Conservation (phyloP, 2,797 vertebrate genomes). For the Poecilia wingei region DNA sequence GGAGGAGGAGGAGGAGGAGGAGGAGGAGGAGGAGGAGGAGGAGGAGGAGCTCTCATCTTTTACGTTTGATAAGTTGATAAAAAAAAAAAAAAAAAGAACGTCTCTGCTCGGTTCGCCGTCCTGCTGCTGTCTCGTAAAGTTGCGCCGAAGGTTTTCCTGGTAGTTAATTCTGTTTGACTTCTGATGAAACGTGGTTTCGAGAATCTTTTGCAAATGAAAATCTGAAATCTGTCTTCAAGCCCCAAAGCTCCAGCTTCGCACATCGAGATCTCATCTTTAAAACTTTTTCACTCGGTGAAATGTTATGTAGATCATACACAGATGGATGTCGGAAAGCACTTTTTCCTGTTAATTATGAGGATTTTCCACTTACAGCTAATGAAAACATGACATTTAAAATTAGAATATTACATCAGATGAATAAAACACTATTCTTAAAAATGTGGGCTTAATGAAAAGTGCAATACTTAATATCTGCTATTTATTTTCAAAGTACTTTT, state of each 20-base stretch:
- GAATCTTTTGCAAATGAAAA: no score
- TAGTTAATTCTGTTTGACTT: no score
- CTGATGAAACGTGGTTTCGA: no score
- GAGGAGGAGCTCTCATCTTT: not conserved
- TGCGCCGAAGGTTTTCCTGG: no score
- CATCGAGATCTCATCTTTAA: no score
- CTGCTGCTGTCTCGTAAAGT: not conserved
- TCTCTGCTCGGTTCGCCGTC: not conserved
- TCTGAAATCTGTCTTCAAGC: no score
- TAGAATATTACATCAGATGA: not conserved
- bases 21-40: not conserved
- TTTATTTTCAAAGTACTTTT: no score
- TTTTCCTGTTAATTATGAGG: not conserved
- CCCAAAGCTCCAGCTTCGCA: no score
- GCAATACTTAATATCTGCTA: not conserved
- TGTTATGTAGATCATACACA: not conserved
- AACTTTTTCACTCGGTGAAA: not conserved
- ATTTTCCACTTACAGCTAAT: not conserved
- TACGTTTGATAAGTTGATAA: not conserved
- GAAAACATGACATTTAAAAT: not conserved
- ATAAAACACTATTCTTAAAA: not conserved
- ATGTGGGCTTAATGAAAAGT: no score
- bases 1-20: no score
- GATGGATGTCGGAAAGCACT: not conserved
- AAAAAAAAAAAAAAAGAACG: no score